Evolutionary conservation across 2,888 invertebrate species (phyloP).

Genomic region (Latrodectus elegans): DNA sequence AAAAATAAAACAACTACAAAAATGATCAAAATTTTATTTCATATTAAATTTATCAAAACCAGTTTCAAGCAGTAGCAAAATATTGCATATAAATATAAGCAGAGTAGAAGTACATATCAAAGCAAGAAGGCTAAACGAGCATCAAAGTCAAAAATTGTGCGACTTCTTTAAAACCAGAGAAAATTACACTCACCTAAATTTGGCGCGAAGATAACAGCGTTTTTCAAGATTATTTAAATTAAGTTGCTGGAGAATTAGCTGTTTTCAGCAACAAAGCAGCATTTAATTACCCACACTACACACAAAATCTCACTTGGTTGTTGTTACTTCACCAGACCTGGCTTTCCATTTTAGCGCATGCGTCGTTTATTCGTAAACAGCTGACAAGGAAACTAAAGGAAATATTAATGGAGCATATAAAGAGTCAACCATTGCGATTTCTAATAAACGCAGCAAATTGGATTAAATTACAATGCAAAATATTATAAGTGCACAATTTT

Average conservation of each 20-base stretch:
- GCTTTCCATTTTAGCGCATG: conserved; percentile 39
- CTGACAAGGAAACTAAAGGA: conserved; percentile 37
- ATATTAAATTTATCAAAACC: not conserved
- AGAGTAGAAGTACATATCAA: conserved; percentile 58
- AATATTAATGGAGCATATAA: too few species aligned
- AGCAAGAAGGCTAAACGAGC: conserved; percentile 35
- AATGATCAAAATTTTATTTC: not conserved
- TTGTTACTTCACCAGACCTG: conserved; percentile 28
- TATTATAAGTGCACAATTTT: too few species aligned
- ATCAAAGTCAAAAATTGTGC: conserved; percentile 11
- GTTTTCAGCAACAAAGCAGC: not conserved
- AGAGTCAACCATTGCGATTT: too few species aligned
- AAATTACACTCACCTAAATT: conserved; percentile 26
- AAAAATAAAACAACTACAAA: not conserved
- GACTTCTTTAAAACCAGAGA: conserved; percentile 1
- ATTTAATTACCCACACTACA: conserved; percentile 13
- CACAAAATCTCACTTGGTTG: conserved; percentile 2
- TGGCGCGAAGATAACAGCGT: conserved; percentile 20
- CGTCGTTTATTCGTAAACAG: conserved; percentile 52
- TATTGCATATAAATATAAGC: conserved; percentile 32
- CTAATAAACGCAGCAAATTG: too few species aligned
- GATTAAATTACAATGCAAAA: too few species aligned
- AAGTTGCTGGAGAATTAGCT: not conserved
- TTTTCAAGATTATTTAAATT: not conserved
- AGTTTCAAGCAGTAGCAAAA: not conserved